A percentile compares a stretch with the other conserved stretches of the same genome.
These are phyloP conservation scores for Pyralis farinalis DNA, from an alignment of 2,888 invertebrate species.

Conservation along the genomic window DNA sequence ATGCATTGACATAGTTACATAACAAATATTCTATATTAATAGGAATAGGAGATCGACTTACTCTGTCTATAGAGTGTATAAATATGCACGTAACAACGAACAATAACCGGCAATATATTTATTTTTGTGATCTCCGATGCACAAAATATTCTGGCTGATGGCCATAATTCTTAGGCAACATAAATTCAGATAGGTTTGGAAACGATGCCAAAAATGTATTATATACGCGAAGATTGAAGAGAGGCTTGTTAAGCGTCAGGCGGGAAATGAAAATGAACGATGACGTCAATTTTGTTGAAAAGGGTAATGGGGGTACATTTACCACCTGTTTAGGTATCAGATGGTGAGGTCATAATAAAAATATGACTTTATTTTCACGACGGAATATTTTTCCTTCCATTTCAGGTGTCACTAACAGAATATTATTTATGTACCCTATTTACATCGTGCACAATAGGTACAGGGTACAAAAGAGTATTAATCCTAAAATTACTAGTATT, in stretches of 20 bases:
- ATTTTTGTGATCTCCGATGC: constrained; percentile 36
- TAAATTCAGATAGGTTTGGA: constrained; percentile 40
- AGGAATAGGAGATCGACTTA: too few species aligned
- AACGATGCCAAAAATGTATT: constrained; percentile 60
- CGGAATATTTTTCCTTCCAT: not conserved
- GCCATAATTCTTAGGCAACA: constrained; percentile 50
- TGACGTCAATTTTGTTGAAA: constrained; percentile 16
- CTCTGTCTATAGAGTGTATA: too few species aligned
- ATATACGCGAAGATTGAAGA: constrained; percentile 50
- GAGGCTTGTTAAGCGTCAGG: constrained; percentile 50
- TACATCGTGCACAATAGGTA: not conserved
- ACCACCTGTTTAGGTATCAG: constrained; percentile 4
- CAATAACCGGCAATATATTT: constrained; percentile 33
- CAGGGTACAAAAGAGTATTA: not conserved
- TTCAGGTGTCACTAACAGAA: not conserved
- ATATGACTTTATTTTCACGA: not conserved
- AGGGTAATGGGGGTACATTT: constrained; percentile 5
- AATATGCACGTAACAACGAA: constrained; percentile 32
- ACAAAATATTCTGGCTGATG: constrained; percentile 56
- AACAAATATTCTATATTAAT: too few species aligned
- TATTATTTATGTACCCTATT: not conserved
- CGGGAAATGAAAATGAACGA: constrained; percentile 30
- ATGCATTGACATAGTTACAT: too few species aligned
- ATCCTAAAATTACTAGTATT: too few species aligned
- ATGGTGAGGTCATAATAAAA: not conserved